phyloP scores from a whole-genome alignment of 2,113 vertebrate species.

The human region DNA sequence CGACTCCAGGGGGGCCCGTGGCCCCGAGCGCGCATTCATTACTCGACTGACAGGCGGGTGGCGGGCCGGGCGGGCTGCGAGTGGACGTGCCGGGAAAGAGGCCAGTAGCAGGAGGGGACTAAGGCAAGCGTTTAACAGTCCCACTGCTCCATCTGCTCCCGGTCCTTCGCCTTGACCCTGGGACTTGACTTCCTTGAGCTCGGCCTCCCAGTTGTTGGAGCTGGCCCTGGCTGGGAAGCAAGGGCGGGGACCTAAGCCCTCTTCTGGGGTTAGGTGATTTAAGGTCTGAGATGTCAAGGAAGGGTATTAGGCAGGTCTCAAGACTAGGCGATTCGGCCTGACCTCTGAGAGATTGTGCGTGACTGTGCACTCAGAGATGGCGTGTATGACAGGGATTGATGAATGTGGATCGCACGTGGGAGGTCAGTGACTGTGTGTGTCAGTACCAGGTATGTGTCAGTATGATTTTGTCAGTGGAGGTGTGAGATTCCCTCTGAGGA shows the following conservation, averaged over 20 bases:
- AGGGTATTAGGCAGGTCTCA: not conserved
- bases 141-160: not conserved
- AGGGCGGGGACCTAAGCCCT: not conserved
- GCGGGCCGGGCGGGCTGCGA: not conserved
- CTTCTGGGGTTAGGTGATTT: not conserved
- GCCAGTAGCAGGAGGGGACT: not conserved
- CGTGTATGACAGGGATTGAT: slow-evolving; percentile 41
- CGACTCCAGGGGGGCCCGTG: slow-evolving; percentile 77
- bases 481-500: not conserved
- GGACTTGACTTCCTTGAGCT: slow-evolving; percentile 45
- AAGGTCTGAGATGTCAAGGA: slow-evolving; percentile 32
- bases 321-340: not conserved
- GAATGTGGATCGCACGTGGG: not conserved
- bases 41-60: slow-evolving; percentile 65
- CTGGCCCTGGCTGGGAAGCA: not conserved
- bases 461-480: slow-evolving; percentile 52
- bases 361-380: not conserved
- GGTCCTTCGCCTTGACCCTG: not conserved
- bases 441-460: not conserved
- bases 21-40: slow-evolving; percentile 75
- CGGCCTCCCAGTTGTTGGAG: not conserved
- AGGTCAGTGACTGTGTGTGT: not conserved
- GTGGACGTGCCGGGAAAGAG: slow-evolving; percentile 62
- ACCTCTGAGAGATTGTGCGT: not conserved
- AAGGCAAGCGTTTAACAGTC: slow-evolving; percentile 24